A percentile compares a stretch with the other conserved stretches of the same genome.
Evolutionary conservation across 2,113 vertebrate species (phyloP).

Genomic region (Ammodytes marinus): DNA sequence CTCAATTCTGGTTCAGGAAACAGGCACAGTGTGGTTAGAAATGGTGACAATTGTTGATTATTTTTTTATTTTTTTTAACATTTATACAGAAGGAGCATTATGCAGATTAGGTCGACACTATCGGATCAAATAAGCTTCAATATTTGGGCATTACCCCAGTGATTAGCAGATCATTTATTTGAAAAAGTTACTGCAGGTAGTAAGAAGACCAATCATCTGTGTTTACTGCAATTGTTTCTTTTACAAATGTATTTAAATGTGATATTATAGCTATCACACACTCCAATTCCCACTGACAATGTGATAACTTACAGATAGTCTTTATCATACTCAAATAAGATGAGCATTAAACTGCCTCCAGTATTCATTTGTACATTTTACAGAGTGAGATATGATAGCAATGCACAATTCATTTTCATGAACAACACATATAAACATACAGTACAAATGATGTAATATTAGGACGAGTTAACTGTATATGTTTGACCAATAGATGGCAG

Average conservation of each 20-base stretch:
- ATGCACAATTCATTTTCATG: neutral
- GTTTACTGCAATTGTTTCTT: no score
- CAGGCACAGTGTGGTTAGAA: neutral
- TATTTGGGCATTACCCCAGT: neutral
- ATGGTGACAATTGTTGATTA: neutral
- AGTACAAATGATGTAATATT: neutral
- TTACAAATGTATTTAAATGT: neutral
- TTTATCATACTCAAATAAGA: neutral
- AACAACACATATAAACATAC: neutral
- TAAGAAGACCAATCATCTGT: no score
- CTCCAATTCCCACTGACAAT: neutral
- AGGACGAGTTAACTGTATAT: neutral
- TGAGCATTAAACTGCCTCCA: neutral
- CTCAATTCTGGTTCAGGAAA: neutral
- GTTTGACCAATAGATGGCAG: constrained; percentile 74
- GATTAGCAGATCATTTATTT: neutral
- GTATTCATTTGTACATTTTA: neutral
- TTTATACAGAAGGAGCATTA: neutral
- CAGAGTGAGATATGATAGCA: neutral
- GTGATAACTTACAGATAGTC: neutral
- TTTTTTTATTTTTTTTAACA: neutral
- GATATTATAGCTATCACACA: neutral
- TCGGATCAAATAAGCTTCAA: neutral
- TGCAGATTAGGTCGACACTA: neutral
- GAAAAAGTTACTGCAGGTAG: neutral